These are phyloP conservation scores for Thamnophis sirtalis DNA, from an alignment of 2,113 vertebrate species.

Conservation along the genomic window DNA sequence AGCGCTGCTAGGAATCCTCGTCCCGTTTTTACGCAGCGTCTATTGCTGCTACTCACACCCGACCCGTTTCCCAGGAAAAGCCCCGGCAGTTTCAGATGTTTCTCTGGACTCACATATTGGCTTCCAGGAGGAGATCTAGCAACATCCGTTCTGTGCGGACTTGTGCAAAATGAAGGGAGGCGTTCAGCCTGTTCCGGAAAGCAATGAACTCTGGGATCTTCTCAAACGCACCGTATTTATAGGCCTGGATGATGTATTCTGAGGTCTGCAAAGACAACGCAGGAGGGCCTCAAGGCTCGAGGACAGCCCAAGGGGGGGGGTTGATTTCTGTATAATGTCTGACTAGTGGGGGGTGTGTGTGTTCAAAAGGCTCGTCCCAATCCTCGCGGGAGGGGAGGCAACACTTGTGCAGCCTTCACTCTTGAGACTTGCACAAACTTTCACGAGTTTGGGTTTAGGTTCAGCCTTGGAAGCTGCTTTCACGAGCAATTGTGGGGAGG, in stretches of 20 bases:
- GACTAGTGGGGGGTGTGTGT: not conserved
- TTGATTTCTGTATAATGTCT: not conserved
- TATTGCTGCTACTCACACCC: too few relatives aligned
- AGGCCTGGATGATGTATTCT: constrained; percentile 99
- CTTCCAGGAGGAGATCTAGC: constrained; percentile 93
- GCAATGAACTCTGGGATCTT: constrained; percentile 99
- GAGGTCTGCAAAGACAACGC: constrained; percentile 84
- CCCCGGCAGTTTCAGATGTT: fast-evolving
- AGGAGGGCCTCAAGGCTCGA: constrained; percentile 11
- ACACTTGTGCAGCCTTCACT: too few relatives aligned
- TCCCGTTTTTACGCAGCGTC: not conserved
- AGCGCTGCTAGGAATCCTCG: not conserved
- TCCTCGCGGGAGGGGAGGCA: too few relatives aligned
- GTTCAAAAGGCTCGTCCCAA: not conserved
- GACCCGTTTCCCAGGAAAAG: not conserved
- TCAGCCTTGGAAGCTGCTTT: not conserved
- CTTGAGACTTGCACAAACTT: not conserved
- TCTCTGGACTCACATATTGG: constrained; percentile 85
- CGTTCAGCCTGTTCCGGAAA: constrained; percentile 92
- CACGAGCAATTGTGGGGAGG: not conserved
- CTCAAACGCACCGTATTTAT: constrained; percentile 98
- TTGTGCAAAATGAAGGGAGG: constrained; percentile 97
- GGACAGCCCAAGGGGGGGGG: too few relatives aligned
- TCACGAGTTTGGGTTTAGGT: not conserved
- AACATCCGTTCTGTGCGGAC: constrained; percentile 95